Evolutionary conservation across 2,888 invertebrate species (phyloP), one percentile per base, ranked within the genome.

Genomic region (Heliconius sara): DNA sequence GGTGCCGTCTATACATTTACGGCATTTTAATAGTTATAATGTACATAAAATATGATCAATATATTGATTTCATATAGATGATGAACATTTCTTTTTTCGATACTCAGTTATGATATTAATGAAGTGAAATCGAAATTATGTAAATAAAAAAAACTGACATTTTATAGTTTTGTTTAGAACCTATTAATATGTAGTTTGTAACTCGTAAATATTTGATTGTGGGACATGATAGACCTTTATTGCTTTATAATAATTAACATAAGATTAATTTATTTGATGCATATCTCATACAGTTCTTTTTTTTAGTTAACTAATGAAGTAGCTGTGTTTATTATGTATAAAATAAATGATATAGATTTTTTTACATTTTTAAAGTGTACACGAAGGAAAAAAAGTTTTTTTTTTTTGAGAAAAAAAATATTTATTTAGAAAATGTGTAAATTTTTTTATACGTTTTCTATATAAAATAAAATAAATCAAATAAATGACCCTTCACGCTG

Each of bases 101-200:
- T 67, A 65, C 25, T 52, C 47, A 66, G 27, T 76, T 72, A 78
- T 66, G 47, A 72, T 72, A 65, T 70, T 72, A 63, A 74, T 65
- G 63, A 65, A 63, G 65, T 78, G 67, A 68, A 78, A 78, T 73
- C 72, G 66, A 67, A 76, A 78, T 73, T 73, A 78, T 78, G 78
- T 78, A 65, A 67, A 78, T 73, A 7, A 60, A 34, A 74, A 43
- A 63, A 52, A 52, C 27, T 22, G 63, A n/a, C 47, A 60, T 74
- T 74, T 74, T 68, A 74, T 60, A 25, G 67, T 60, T 74, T 78
- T n/a, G 39, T 52, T 74, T 75, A 19, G 25, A 43, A 65, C 43
- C 67, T 74, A 81, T 79, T 79, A 75, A 81, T 79, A 72, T 65
- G 72, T 79, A 65, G 57, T 68, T 71, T 52, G 27, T 73, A 57